Evolutionary conservation across 2,797 vertebrate species (phyloP), one percentile per base, ranked within the genome.

Genomic region (Rhinoraja longicauda): DNA sequence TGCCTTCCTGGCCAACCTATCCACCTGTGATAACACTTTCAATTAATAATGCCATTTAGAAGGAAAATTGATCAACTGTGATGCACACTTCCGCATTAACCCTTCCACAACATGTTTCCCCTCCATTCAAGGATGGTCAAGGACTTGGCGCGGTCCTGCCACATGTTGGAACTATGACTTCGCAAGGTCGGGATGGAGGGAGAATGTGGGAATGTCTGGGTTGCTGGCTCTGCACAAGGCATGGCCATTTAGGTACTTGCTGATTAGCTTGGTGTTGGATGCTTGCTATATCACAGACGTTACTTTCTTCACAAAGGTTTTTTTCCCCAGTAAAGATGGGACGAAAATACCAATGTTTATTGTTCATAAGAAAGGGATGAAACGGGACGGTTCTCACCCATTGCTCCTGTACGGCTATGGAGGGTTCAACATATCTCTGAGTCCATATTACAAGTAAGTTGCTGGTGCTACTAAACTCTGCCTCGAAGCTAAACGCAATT

Each of bases 341-440:
- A 97, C 96, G 5, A 95, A 95, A 93, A 96, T 97, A 92, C 97
- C 97, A 62, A 97, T 97, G 97, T 97, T 97, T 94, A 94, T 97
- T 93, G 97, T 97, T 57, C 95, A 97, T 0, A 32, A 95, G 10
- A 95, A 94, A 36, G 93, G 94, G 73, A 94, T 97, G 26, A 29
- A 96, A 94, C 95, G 93, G 76, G 96, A 97, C 0, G 94, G 95
- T 17, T 95, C 94, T 67, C 94, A 96, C 82, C 96, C 97, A 0
- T 95, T 97, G 2, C 96, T 97, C 93, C 96, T 97, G 7, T 95
- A 97, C 17, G 97, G 97, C 93, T 97, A 97, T 0, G 97, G 97
- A 94, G 97, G 97, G 86, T 97, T 97, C n/a, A 96, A 97, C 93
- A 19, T 93, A 19, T 95, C 96, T 26, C 95, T 97, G 53, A 96